These are phyloP conservation scores for Yponomeuta malinellus DNA, from an alignment of 2,888 invertebrate genomes.

Conservation along the genomic window DNA sequence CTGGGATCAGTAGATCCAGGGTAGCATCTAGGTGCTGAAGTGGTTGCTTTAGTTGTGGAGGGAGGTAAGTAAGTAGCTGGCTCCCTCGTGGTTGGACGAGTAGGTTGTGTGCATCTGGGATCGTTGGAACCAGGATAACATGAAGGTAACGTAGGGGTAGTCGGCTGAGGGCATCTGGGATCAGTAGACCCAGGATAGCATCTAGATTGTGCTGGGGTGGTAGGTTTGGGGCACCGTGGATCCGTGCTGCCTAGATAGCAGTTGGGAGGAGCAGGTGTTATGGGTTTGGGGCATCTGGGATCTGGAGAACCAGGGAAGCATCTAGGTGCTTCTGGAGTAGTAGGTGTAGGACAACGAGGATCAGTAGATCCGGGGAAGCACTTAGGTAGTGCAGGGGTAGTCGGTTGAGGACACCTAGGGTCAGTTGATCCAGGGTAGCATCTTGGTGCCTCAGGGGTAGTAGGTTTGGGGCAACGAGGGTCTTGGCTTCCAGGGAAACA, in stretches of 20 bases:
- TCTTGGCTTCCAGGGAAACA: conserved; percentile 32
- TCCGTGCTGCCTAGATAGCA: conserved; percentile 39
- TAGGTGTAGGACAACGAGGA: conserved; percentile 26
- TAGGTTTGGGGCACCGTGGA: conserved; percentile 31
- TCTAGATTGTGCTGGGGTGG: conserved; percentile 22
- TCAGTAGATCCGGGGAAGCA: conserved; percentile 42
- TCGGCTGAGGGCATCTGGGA: conserved; percentile 26
- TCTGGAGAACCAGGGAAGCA: conserved; percentile 24
- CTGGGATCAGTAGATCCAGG: conserved; percentile 32
- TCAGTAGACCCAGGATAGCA: conserved; percentile 21
- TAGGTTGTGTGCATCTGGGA: conserved; percentile 31
- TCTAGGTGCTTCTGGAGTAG: conserved; percentile 25
- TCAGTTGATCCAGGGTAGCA: conserved; percentile 42
- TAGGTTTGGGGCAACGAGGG: conserved; percentile 35
- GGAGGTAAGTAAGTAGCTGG: conserved; percentile 25
- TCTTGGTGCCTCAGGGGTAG: conserved; percentile 28
- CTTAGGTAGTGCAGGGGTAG: conserved; percentile 26
- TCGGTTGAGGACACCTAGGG: conserved; percentile 32
- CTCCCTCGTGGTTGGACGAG: conserved; percentile 19
- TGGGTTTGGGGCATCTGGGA: conserved; percentile 48
- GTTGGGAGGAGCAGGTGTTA: conserved; percentile 26
- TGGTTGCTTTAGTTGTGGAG: conserved; percentile 21
- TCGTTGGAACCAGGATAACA: conserved; percentile 20
- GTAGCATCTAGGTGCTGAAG: conserved; percentile 31
- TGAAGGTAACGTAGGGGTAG: conserved; percentile 25